phyloP scores from a whole-genome alignment of 2,797 vertebrate genomes.

The Intellagama lesueurii region DNA sequence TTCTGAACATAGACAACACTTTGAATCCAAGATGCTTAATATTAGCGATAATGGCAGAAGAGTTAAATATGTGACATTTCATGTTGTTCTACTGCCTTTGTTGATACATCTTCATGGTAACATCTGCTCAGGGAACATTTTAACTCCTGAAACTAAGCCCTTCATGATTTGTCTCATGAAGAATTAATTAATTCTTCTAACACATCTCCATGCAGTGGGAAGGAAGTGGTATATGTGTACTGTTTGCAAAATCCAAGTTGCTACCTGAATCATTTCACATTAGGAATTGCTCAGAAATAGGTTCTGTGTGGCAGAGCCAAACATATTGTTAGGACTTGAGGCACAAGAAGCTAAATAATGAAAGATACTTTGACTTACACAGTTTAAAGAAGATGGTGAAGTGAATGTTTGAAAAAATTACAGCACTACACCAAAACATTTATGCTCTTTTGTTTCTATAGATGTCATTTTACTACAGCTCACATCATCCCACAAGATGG shows the following conservation, averaged over 20 bases:
- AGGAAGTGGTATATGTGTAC: neutral
- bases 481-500: too few relatives aligned
- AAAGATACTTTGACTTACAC: constrained; percentile 56
- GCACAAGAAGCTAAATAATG: constrained; percentile 54
- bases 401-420: constrained; percentile 19
- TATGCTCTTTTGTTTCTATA: too few relatives aligned
- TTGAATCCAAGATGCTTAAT: constrained; percentile 18
- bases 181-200: constrained; percentile 49
- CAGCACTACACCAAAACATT: too few relatives aligned
- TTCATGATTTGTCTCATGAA: constrained; percentile 49
- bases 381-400: constrained; percentile 53
- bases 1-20: constrained; percentile 1
- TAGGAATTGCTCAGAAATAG: constrained; percentile 45
- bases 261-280: constrained; percentile 46
- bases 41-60: constrained; percentile 25
- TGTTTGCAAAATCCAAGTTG: constrained; percentile 16
- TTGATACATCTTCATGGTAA: constrained; percentile 36
- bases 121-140: constrained; percentile 29
- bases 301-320: constrained; percentile 25
- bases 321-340: constrained; percentile 10
- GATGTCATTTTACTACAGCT: too few relatives aligned
- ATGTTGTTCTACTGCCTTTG: neutral
- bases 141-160: constrained; percentile 48
- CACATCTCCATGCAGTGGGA: neutral
- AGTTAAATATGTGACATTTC: constrained; percentile 40